Percentiles rank a stretch among this genome's conserved stretches.
These are phyloP conservation scores for Melipona bicolor DNA, from an alignment of 2,888 invertebrate genomes.

Conservation along the genomic window DNA sequence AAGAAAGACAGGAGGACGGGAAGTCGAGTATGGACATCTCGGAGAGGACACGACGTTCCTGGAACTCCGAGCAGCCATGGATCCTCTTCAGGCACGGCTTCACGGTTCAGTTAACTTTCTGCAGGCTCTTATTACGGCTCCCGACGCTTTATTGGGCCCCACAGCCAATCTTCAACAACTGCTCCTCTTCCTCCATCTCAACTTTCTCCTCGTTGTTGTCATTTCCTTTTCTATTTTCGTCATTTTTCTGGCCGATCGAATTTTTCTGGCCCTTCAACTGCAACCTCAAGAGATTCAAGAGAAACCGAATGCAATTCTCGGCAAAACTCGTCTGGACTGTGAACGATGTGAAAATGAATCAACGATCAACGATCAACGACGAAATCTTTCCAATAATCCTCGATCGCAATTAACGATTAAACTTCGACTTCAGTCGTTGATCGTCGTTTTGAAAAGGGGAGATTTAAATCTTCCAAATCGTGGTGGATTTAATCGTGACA, in stretches of 20 bases:
- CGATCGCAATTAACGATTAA: too few species aligned
- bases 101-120: slow-evolving; percentile 79
- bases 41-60: slow-evolving; percentile 72
- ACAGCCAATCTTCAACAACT: slow-evolving; percentile 49
- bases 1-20: slow-evolving; percentile 46
- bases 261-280: slow-evolving; percentile 23
- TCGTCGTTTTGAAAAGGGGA: too few species aligned
- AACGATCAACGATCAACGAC: too few species aligned
- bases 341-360: too few species aligned
- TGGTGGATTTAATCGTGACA: too few species aligned
- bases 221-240: slow-evolving; percentile 14
- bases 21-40: slow-evolving; percentile 65
- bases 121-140: slow-evolving; percentile 75
- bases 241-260: slow-evolving; percentile 10
- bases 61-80: slow-evolving; percentile 69
- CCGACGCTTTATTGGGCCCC: slow-evolving; percentile 71
- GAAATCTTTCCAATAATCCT: too few species aligned
- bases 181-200: slow-evolving; percentile 26
- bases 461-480: too few species aligned
- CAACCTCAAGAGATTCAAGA: background rate
- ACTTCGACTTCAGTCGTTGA: too few species aligned
- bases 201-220: background rate
- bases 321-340: too few species aligned
- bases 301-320: too few species aligned
- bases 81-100: slow-evolving; percentile 69